Evolutionary conservation across 2,113 vertebrate species (phyloP).

Genomic region (Seriola quinqueradiata): DNA sequence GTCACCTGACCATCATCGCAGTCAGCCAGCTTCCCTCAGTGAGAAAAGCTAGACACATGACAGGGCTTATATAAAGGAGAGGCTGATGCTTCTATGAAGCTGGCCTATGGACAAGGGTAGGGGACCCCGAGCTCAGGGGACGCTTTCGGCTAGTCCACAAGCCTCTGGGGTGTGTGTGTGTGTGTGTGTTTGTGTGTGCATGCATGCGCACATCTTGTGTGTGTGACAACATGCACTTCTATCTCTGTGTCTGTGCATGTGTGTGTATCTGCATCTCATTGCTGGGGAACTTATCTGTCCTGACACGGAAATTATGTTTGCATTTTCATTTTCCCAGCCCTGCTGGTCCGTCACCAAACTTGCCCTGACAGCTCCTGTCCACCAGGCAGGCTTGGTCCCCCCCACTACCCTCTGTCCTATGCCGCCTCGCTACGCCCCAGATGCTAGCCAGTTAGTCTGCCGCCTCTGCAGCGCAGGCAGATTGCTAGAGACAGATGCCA

Average conservation of each 20-base stretch:
- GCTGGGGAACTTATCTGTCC: conserved; percentile 76
- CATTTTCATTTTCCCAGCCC: conserved; percentile 84
- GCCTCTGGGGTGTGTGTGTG: conserved; percentile 41
- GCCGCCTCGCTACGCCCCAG: conserved; percentile 68
- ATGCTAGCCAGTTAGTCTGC: conserved; percentile 82
- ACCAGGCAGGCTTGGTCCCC: conserved; percentile 79
- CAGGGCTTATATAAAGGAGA: conserved; percentile 30
- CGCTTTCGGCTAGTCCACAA: conserved; percentile 44
- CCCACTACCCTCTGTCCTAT: conserved; percentile 53
- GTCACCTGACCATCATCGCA: conserved; percentile 16
- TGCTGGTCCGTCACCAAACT: conserved; percentile 83
- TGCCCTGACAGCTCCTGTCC: conserved; percentile 86
- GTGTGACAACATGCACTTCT: conserved; percentile 48
- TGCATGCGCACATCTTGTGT: conserved; percentile 38
- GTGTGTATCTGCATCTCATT: conserved; percentile 76
- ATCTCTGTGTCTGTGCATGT: conserved; percentile 65
- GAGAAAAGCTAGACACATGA: conserved; percentile 5
- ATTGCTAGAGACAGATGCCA: conserved; percentile 87
- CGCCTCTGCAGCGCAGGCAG: conserved; percentile 72
- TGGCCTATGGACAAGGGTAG: conserved; percentile 34
- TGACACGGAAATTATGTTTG: conserved; percentile 88
- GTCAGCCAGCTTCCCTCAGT: not conserved
- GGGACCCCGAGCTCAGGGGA: conserved; percentile 18
- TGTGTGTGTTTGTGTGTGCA: conserved; percentile 20
- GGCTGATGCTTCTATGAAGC: conserved; percentile 18